Base-by-base conservation (phyloP, 1,140 invertebrate species). In the Panagrolaimus sp. region DNA sequence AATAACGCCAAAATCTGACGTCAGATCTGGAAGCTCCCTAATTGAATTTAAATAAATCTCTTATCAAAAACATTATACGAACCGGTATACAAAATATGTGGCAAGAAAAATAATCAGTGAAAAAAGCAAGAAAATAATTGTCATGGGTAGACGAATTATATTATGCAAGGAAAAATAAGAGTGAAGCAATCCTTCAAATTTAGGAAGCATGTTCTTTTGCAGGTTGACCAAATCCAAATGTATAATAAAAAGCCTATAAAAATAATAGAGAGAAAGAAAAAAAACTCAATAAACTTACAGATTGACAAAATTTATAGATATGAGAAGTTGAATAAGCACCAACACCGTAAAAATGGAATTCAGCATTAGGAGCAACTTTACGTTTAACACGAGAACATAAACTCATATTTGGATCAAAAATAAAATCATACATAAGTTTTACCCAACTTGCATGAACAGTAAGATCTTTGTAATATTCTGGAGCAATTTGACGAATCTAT, bases 401-500 rank as follows among this genome's bases (percentile, higher is more conserved):
- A 8, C 94, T 95, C 70, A 98, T 92, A 11, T 91, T 90, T 4
- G 96, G 94, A 84, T 98, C 94, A 85, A 89, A 92, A 5, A 98
- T 88, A 82, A 98, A 98, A 82, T 98, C 92, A 77, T 92, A 98
- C 1, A 98, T 85, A 0, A 98, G 94, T 61, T 89, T 88, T 0
- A 88, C 86, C 96, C 96, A 99, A 13, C 93, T 96, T 76, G 90
- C 86, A 81, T 98, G 95, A 74, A 92, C 91, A 0, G 93, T 93
- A 68, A 98, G 87, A 78, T 91, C 87, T 69, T 98, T 91, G 83
- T 99, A 99, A 84, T 91, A 99, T 84, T 99, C 96, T 0, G 90
- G 85, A 0, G 96, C 96, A 73, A 98, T 96, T 76, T 89, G 88
- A 83, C 90, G 91, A 0, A 98, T 90, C 92, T 94, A 78, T 72